phyloP scores from a whole-genome alignment of 2,797 vertebrate species.

The Tinamus major region DNA sequence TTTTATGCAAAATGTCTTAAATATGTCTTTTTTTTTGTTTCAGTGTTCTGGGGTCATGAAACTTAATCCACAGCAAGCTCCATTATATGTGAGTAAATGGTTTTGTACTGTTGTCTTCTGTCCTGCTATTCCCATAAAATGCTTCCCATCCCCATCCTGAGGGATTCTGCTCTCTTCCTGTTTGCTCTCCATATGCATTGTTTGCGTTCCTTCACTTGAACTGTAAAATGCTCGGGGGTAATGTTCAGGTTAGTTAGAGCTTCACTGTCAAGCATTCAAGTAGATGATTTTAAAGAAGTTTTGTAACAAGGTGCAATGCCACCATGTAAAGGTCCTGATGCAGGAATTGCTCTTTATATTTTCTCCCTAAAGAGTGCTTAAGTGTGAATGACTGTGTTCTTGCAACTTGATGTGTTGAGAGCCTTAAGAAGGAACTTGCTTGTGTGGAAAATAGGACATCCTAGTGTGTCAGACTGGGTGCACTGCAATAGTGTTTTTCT shows the following conservation, averaged over 20 bases:
- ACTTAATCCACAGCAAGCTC: constrained; percentile 97
- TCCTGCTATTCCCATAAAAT: background rate
- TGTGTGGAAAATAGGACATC: background rate
- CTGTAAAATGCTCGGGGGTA: background rate
- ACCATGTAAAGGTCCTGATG: background rate
- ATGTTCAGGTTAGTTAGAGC: background rate
- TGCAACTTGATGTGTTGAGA: background rate
- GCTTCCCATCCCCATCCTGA: background rate
- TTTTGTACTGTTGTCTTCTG: background rate
- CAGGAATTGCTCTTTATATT: background rate
- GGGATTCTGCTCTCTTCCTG: background rate
- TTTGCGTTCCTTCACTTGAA: background rate
- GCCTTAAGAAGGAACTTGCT: background rate
- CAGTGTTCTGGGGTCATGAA: constrained; percentile 97
- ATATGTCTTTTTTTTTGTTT: constrained; percentile 64
- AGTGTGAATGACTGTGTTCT: rapidly evolving
- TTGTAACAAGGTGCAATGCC: background rate
- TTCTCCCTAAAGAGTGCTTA: rapidly evolving
- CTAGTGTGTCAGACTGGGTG: background rate
- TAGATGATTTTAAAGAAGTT: background rate
- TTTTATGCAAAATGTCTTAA: background rate
- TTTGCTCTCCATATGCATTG: background rate
- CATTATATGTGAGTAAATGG: constrained; percentile 93
- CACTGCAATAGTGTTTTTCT: background rate
- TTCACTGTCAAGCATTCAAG: background rate